Conservation (phyloP, 92 coral and sea anemone species). For the Palythoa grandiflora region DNA sequence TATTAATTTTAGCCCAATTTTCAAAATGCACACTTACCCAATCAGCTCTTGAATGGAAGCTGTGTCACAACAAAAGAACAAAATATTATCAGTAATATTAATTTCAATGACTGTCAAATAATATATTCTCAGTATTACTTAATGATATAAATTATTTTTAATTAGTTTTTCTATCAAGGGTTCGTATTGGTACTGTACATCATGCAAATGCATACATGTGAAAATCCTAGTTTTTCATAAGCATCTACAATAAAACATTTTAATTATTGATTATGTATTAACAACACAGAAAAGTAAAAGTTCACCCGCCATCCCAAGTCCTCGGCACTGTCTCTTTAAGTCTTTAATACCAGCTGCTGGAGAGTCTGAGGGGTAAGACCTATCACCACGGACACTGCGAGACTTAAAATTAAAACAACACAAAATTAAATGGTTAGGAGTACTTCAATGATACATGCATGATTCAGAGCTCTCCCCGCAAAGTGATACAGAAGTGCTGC, state of each 20-base stretch:
- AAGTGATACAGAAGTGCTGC: no score
- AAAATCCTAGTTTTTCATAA: no score
- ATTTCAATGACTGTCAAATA: not conserved
- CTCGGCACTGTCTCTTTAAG: slow-evolving; percentile 86
- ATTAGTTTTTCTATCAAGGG: no score
- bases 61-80: slow-evolving; percentile 6
- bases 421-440: no score
- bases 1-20: no score
- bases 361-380: slow-evolving; percentile 50
- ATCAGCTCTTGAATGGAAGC: slow-evolving; percentile 96
- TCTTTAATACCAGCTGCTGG: slow-evolving; percentile 82
- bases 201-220: no score
- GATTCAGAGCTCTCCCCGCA: no score
- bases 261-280: not conserved
- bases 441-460: no score
- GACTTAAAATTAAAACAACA: slow-evolving; percentile 13
- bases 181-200: no score
- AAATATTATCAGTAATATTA: not conserved
- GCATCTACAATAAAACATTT: not conserved
- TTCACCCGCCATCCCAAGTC: slow-evolving; percentile 92
- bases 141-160: no score
- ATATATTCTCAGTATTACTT: no score
- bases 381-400: slow-evolving; percentile 13
- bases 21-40: slow-evolving; percentile 74
- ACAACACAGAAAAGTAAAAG: not conserved